A percentile compares a stretch with the other conserved stretches of the same genome.
These are phyloP conservation scores for Valencia hispanica DNA, from an alignment of 2,797 vertebrate species.

Conservation along the genomic window DNA sequence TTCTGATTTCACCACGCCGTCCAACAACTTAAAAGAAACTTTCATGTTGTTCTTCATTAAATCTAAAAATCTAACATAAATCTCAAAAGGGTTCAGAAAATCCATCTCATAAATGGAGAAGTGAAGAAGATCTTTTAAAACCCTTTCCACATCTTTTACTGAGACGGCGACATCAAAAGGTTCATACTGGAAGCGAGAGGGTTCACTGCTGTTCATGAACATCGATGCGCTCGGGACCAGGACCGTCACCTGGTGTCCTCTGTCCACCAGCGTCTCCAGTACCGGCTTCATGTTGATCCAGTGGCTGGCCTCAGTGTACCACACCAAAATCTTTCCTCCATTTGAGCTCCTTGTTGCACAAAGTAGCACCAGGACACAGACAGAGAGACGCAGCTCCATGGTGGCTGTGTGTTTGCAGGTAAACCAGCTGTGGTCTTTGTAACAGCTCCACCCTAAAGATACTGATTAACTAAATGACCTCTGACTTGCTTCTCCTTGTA, in stretches of 20 bases:
- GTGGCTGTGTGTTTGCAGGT: not conserved
- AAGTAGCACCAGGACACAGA: slow-evolving; percentile 51
- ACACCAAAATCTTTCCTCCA: slow-evolving; percentile 83
- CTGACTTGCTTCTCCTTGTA: slow-evolving; percentile 16
- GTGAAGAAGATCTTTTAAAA: slow-evolving; percentile 42
- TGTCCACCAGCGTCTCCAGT: slow-evolving; percentile 74
- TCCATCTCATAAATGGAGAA: slow-evolving; percentile 76
- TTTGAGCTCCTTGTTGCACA: slow-evolving; percentile 17
- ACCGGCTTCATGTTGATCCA: slow-evolving; percentile 87
- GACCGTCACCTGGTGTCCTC: slow-evolving; percentile 82
- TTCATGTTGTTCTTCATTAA: slow-evolving; percentile 38
- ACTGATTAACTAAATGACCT: slow-evolving; percentile 59
- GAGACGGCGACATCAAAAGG: slow-evolving; percentile 57
- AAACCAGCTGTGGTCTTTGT: not conserved
- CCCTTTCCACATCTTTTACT: not conserved
- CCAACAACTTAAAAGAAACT: slow-evolving; percentile 64
- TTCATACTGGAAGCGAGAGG: slow-evolving; percentile 65
- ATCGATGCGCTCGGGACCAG: slow-evolving; percentile 70
- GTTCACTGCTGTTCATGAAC: slow-evolving; percentile 72
- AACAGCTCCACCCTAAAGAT: not conserved
- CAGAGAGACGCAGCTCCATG: slow-evolving; percentile 41
- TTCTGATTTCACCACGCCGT: slow-evolving; percentile 76
- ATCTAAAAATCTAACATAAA: slow-evolving; percentile 70
- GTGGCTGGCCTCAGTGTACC: slow-evolving; percentile 87
- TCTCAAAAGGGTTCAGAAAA: slow-evolving; percentile 73